phyloP scores from a whole-genome alignment of 53 echinoderm and acorn worm genomes.

The Glandiceps talaboti region DNA sequence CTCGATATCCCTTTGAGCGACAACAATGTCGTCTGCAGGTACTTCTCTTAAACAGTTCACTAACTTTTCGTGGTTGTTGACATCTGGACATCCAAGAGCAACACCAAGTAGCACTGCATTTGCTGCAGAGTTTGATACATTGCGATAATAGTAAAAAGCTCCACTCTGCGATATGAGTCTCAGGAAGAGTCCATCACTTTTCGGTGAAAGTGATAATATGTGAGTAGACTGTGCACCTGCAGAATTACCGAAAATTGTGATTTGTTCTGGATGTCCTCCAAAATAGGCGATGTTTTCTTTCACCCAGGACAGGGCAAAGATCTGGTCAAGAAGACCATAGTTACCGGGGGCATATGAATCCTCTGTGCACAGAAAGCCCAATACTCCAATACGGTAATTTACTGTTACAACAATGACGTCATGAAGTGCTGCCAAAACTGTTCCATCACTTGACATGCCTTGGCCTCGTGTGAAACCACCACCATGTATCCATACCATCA shows the following conservation, averaged over 20 bases:
- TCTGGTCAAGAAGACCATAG: slow-evolving; percentile 72
- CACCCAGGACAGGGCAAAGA: slow-evolving; percentile 52
- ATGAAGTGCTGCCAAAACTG: slow-evolving; percentile 53
- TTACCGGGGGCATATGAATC: slow-evolving; percentile 54
- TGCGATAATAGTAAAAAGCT: no score
- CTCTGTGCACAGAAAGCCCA: slow-evolving; percentile 55
- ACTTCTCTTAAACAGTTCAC: slow-evolving; percentile 52
- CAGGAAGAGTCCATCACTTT: slow-evolving; percentile 46
- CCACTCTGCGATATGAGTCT: slow-evolving; percentile 58
- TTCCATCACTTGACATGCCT: slow-evolving; percentile 54
- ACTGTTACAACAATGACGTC: slow-evolving; percentile 65
- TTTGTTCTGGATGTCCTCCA: slow-evolving; percentile 47
- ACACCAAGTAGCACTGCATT: no score
- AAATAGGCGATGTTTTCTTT: slow-evolving; percentile 50
- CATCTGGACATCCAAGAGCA: no score
- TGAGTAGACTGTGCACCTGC: slow-evolving; percentile 49
- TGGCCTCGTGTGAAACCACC: slow-evolving; percentile 63
- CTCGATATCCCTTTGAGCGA: no score
- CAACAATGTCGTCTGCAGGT: slow-evolving; percentile 43
- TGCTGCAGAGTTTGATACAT: no score
- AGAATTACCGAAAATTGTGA: slow-evolving; percentile 82
- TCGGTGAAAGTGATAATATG: slow-evolving; percentile 35
- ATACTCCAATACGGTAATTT: slow-evolving; percentile 61
- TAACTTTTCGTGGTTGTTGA: slow-evolving; percentile 16
- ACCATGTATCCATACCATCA: slow-evolving; percentile 75